These are phyloP conservation scores for Xestia rhomboidea DNA, from an alignment of 2,888 invertebrate genomes.

Conservation along the genomic window DNA sequence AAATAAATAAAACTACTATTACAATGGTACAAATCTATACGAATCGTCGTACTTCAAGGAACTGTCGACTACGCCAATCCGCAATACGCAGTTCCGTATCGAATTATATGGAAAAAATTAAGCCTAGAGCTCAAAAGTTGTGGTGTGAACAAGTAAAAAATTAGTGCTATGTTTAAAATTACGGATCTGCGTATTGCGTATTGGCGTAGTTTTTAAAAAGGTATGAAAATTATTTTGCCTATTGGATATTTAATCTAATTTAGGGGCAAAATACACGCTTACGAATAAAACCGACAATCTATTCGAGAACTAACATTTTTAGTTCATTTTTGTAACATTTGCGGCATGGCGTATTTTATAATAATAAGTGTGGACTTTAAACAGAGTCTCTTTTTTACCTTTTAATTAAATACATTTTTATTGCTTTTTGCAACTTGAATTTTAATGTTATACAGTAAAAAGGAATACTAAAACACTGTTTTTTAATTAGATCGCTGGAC, in stretches of 20 bases:
- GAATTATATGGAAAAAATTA: conserved; percentile 15
- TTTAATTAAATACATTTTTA: conserved; percentile 62
- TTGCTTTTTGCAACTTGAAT: conserved; percentile 61
- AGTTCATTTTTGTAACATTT: conserved; percentile 26
- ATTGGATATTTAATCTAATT: conserved; percentile 15
- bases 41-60: conserved; percentile 43
- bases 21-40: conserved; percentile 43
- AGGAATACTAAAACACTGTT: conserved; percentile 58
- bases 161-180: conserved; percentile 31
- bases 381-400: conserved; percentile 30
- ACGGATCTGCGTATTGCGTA: conserved; percentile 26
- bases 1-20: conserved; percentile 66
- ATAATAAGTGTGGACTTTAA: conserved; percentile 26
- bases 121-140: conserved; percentile 4
- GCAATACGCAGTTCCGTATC: conserved; percentile 16
- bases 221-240: conserved; percentile 32
- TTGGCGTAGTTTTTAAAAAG: conserved; percentile 14
- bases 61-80: conserved; percentile 38
- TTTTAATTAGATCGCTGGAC: conserved; percentile 48
- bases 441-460: conserved; percentile 56
- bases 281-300: conserved; percentile 26
- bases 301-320: conserved; percentile 45
- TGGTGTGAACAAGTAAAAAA: conserved; percentile 46
- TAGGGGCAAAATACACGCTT: conserved; percentile 33
- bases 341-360: conserved; percentile 14